A percentile compares a stretch with the other conserved stretches of the same genome.
These are phyloP conservation scores for Melinaea menophilus DNA, from an alignment of 2,888 invertebrate species.

Conservation along the genomic window DNA sequence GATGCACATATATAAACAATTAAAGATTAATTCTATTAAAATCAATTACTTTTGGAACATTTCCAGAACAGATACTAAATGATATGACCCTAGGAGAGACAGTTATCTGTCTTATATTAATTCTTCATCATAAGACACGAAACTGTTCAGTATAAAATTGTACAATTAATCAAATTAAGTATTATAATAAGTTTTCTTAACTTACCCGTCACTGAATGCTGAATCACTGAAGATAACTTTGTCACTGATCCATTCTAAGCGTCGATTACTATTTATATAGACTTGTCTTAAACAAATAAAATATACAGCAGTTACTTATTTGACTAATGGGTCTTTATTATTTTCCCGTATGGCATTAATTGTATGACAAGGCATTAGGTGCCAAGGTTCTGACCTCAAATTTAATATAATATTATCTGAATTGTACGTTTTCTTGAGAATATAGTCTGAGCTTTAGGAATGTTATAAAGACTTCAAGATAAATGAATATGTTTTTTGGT, in stretches of 20 bases:
- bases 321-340: conserved; percentile 14
- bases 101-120: too few species aligned
- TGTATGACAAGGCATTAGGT: conserved; percentile 3
- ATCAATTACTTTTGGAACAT: too few species aligned
- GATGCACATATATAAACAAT: too few species aligned
- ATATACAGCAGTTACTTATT: conserved; percentile 5
- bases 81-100: too few species aligned
- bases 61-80: too few species aligned
- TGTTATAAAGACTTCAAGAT: too few species aligned
- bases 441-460: neutral
- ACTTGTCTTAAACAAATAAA: neutral
- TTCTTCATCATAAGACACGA: too few species aligned
- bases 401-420: conserved; percentile 1
- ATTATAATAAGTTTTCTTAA: neutral
- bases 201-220: neutral
- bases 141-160: neutral
- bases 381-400: conserved; percentile 23
- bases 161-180: neutral
- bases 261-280: neutral
- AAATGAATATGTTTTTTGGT: too few species aligned
- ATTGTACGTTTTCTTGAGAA: conserved; percentile 8
- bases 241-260: neutral
- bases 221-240: conserved; percentile 1
- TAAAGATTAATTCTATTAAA: too few species aligned
- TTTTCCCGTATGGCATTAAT: conserved; percentile 24